These are phyloP conservation scores for Anorthoa munda DNA, from an alignment of 2,888 invertebrate species.

Conservation along the genomic window DNA sequence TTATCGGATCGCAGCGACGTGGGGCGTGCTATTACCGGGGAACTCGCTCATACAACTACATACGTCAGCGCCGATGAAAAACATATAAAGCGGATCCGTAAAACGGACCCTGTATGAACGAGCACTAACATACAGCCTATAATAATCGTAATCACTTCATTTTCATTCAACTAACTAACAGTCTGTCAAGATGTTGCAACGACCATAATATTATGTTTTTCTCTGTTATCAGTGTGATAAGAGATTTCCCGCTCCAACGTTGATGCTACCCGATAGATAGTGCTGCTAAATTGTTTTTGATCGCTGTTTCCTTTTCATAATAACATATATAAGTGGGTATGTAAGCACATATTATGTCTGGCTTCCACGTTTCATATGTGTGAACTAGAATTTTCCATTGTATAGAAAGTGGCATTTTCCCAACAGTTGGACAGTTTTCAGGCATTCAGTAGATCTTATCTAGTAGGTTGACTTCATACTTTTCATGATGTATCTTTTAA, in stretches of 20 bases:
- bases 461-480: too few species aligned
- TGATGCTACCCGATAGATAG: constrained; percentile 18
- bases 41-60: too few species aligned
- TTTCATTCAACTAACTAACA: constrained; percentile 20
- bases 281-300: constrained; percentile 14
- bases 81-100: too few species aligned
- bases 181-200: constrained; percentile 52
- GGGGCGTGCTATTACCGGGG: too few species aligned
- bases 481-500: too few species aligned
- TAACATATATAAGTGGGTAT: background rate
- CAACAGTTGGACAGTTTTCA: background rate
- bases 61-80: too few species aligned
- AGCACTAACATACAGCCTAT: background rate
- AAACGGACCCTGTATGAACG: too few species aligned
- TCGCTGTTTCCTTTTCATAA: background rate
- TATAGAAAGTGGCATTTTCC: background rate
- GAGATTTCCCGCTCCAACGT: constrained; percentile 18
- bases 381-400: background rate
- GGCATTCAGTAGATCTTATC: background rate
- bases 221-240: constrained; percentile 58
- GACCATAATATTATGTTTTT: constrained; percentile 44
- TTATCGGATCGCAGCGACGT: too few species aligned
- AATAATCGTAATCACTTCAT: background rate
- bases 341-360: background rate
- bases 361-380: background rate